Conservation (phyloP, 2,888 invertebrate genomes). For the Penaeus monodon region DNA sequence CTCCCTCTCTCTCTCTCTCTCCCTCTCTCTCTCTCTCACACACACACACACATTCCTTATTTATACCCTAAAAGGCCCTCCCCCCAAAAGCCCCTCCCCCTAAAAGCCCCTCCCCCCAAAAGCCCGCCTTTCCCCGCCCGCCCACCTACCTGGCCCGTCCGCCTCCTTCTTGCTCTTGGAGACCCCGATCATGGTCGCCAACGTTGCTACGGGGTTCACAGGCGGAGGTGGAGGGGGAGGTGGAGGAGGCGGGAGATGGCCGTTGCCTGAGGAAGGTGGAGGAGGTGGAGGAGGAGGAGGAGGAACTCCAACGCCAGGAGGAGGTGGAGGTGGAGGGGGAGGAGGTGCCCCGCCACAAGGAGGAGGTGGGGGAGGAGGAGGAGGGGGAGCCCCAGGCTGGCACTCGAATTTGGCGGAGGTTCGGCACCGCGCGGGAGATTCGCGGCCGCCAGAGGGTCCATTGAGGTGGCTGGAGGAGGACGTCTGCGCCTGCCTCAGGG, state of each 20-base stretch:
- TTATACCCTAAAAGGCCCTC: too few species aligned
- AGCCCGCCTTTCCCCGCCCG: neutral
- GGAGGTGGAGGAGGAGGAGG: conserved; percentile 65
- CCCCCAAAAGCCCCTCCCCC: too few species aligned
- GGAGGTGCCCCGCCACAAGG: neutral
- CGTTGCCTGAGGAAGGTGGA: conserved; percentile 67
- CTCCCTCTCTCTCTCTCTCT: too few species aligned
- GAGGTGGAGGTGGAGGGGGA: conserved; percentile 67
- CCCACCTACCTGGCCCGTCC: conserved; percentile 34
- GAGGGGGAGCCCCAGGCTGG: conserved; percentile 1
- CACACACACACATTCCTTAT: too few species aligned
- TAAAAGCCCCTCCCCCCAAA: too few species aligned
- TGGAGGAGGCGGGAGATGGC: conserved; percentile 41
- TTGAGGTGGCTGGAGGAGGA: neutral
- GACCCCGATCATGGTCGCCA: conserved; percentile 73
- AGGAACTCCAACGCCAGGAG: conserved; percentile 70
- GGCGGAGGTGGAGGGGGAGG: conserved; percentile 40
- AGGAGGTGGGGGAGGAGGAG: conserved; percentile 22
- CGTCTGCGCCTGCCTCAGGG: neutral
- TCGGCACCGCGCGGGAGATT: neutral
- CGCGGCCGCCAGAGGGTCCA: too few species aligned
- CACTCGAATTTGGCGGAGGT: neutral
- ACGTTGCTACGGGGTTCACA: conserved; percentile 65
- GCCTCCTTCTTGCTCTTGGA: conserved; percentile 74
- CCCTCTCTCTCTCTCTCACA: too few species aligned